Evolutionary conservation across 2,888 invertebrate genomes (phyloP).

Genomic region (Habrosyne pyritoides): DNA sequence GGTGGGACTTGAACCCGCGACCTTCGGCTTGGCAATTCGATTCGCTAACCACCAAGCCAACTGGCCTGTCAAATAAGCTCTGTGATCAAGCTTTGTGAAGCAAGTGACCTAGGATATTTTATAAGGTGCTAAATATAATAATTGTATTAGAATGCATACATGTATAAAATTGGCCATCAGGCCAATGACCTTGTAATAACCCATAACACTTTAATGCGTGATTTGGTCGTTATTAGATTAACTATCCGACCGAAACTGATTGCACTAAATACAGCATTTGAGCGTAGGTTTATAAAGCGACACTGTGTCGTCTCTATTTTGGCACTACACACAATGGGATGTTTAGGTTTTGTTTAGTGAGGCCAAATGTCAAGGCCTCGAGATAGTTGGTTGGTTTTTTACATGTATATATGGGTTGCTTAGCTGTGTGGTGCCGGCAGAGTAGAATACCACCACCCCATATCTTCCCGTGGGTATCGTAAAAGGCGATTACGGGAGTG

Average conservation of each 20-base stretch:
- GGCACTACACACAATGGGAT: not conserved
- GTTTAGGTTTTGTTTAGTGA: not conserved
- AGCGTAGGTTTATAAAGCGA: not conserved
- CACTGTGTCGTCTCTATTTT: not conserved
- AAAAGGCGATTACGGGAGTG: too few species aligned
- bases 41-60: too few species aligned
- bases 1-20: too few species aligned
- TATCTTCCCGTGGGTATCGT: too few species aligned
- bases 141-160: not conserved
- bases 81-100: too few species aligned
- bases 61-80: too few species aligned
- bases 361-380: not conserved
- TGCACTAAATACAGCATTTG: slow-evolving; percentile 1
- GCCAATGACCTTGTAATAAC: slow-evolving; percentile 4
- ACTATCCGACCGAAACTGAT: slow-evolving; percentile 21
- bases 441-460: too few species aligned
- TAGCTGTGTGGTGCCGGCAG: too few species aligned
- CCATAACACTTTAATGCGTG: slow-evolving; percentile 16
- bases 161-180: not conserved
- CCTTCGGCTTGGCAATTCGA: too few species aligned
- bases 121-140: not conserved
- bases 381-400: too few species aligned
- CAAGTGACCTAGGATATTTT: too few species aligned
- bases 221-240: slow-evolving; percentile 20
- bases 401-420: too few species aligned